Base-by-base conservation (phyloP, 2,888 invertebrate genomes). In the Acanthosepion lycidas region DNA sequence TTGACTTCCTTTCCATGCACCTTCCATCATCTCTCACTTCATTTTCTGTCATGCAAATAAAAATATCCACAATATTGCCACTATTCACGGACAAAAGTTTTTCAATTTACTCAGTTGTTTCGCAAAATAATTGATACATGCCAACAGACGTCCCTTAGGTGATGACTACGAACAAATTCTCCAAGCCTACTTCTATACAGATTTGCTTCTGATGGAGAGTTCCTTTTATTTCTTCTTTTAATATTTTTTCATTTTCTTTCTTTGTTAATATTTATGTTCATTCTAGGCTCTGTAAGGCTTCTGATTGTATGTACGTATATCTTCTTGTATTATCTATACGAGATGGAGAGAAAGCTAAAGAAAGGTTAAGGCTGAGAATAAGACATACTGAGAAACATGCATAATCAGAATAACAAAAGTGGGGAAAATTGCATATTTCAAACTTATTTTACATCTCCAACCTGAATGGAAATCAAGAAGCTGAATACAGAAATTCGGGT, bases 71-170 rank as follows among this genome's bases (percentile, higher is more conserved):
- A n/a, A 78, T 78, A 33, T n/a, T 78, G 78, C 78, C 78, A 33
- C 78, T 78, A n/a, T 78, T 78, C 78, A 78, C n/a, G 15, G 78
- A 78, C 78, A 78, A 78, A 78, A 78, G 78, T 78, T 78, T 78
- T 78, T 78, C 78, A 78, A 78, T 78, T 78, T 78, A n/a, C 78
- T n/a, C 78, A 78, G 78, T 78, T 78, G 78, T 78, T 78, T 78
- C 15, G 78, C n/a, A 78, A 78, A 78, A 78, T 78, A 78, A 78
- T 78, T 78, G 78, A 78, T 78, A 78, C 78, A 78, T 78, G 78
- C 78, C 78, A 78, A 78, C 78, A 78, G n/a, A 78, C n/a, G 78
- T 78, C 78, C 78, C 78, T n/a, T n/a, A 78, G 78, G 78, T 78
- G 78, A 78, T 78, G n/a, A 18, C 78, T n/a, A 78, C 15, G 28